phyloP scores from a whole-genome alignment of 2,888 invertebrate genomes.

The Chloromyia formosa region DNA sequence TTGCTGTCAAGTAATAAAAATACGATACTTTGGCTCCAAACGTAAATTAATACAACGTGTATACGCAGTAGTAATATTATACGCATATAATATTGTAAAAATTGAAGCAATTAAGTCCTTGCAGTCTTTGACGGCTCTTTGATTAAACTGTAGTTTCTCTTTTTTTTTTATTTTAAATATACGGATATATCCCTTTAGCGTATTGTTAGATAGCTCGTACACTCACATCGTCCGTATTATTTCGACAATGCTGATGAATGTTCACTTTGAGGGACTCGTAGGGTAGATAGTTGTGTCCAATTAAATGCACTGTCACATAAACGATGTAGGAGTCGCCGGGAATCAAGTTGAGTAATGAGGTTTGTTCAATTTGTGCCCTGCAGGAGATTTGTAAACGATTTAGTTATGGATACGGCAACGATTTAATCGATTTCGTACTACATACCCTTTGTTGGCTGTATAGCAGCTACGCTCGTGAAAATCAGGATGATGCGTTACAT shows the following conservation, averaged over 20 bases:
- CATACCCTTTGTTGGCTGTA: constrained; percentile 58
- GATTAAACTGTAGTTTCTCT: constrained; percentile 28
- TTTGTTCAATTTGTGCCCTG: constrained; percentile 62
- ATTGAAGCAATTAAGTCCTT: constrained; percentile 42
- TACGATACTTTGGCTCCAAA: constrained; percentile 38
- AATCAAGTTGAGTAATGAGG: constrained; percentile 65
- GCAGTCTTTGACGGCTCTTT: constrained; percentile 43
- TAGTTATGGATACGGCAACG: not conserved
- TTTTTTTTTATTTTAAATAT: constrained; percentile 11
- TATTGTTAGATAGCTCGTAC: constrained; percentile 45
- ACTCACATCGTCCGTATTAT: constrained; percentile 52
- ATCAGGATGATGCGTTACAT: constrained; percentile 58
- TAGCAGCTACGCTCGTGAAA: constrained; percentile 60
- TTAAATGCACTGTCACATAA: constrained; percentile 68
- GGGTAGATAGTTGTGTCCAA: constrained; percentile 67
- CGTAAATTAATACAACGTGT: constrained; percentile 11
- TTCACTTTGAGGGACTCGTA: constrained; percentile 66
- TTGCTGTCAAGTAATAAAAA: constrained; percentile 19
- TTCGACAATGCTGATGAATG: constrained; percentile 51
- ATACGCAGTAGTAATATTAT: constrained; percentile 7
- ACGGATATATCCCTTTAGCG: constrained; percentile 35
- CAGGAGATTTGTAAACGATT: too few relatives aligned
- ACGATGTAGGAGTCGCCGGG: constrained; percentile 68
- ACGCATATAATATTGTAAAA: constrained; percentile 22
- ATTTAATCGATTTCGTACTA: constrained; percentile 16